Evolutionary conservation across 2,888 invertebrate species (phyloP).

Genomic region (Lasiommata megera): DNA sequence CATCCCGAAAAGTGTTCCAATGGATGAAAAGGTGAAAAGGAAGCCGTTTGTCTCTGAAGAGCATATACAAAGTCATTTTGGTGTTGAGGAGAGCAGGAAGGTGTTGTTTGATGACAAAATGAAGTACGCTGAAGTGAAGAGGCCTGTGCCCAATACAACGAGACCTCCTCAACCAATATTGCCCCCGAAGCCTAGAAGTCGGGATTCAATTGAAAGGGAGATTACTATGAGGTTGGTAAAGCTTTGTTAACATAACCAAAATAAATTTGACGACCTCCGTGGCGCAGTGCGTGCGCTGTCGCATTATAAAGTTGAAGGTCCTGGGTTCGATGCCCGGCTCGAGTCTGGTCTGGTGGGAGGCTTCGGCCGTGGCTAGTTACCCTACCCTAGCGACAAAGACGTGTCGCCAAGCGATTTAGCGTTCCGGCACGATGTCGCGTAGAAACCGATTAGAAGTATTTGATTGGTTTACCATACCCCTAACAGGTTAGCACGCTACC

Average conservation of each 20-base stretch:
- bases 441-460: no score
- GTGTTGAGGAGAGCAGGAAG: slow-evolving; percentile 69
- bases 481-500: no score
- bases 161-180: slow-evolving; percentile 52
- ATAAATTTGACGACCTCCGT: not conserved
- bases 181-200: slow-evolving; percentile 66
- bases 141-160: slow-evolving; percentile 39
- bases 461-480: no score
- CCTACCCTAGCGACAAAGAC: no score
- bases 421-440: no score
- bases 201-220: slow-evolving; percentile 72
- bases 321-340: no score
- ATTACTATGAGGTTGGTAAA: slow-evolving; percentile 66
- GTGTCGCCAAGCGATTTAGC: no score
- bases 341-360: no score
- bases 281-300: no score
- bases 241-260: not conserved
- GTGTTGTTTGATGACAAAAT: slow-evolving; percentile 57
- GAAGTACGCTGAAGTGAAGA: slow-evolving; percentile 44
- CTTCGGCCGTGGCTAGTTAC: no score
- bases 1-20: slow-evolving; percentile 48
- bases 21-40: slow-evolving; percentile 59
- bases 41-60: slow-evolving; percentile 75
- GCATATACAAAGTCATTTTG: slow-evolving; percentile 72
- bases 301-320: no score